Base-by-base conservation (phyloP, 2,797 vertebrate species). In the Babyrousa celebensis region DNA sequence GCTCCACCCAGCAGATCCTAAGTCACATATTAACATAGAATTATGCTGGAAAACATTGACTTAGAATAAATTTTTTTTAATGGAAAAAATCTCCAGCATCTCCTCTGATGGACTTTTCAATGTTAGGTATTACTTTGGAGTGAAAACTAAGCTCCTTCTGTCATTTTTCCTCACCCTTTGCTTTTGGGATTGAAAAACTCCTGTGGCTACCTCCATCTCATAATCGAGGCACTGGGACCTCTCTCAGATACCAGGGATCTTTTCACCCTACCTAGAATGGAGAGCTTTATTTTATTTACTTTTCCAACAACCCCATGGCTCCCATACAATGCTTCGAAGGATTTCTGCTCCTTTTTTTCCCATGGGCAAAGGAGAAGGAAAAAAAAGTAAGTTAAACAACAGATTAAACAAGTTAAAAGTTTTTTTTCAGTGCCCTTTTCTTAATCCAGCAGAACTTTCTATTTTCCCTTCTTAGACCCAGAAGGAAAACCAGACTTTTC, bases 121-220 rank as follows among this genome's bases (percentile, higher is more conserved):
- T 65, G 65, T 80, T 89, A 85, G 10, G 14, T 71, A 93, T 97
- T 91, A 78, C 48, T 94, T 72, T 91, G 40, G 23, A 60, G 23
- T 93, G 52, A 86, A 88, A 83, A 93, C 32, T 65, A 27, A 60
- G 84, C 63, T n/a, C 65, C 43, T 86, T 67, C 16, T 86, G 71
- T 77, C 63, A 85, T 48, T 85, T 83, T 62, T 65, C 23, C 12
- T 91, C 86, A 86, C 32, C 25, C 36, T 95, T 94, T 75, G 29
- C 40, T 32, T 89, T 87, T 65, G 68, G 25, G 40, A 89, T 97
- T 95, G 79, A 97, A 86, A 84, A 65, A 91, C 77, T 79, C 32
- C 74, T 23, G 2, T 5, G 15, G 43, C 48, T 89, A 54, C 48
- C 67, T 75, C 65, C 62, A 1, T 32, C 12, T 68, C 58, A 29